phyloP scores from a whole-genome alignment of 2,888 invertebrate genomes.

The Xestoiulus laeticollis region DNA sequence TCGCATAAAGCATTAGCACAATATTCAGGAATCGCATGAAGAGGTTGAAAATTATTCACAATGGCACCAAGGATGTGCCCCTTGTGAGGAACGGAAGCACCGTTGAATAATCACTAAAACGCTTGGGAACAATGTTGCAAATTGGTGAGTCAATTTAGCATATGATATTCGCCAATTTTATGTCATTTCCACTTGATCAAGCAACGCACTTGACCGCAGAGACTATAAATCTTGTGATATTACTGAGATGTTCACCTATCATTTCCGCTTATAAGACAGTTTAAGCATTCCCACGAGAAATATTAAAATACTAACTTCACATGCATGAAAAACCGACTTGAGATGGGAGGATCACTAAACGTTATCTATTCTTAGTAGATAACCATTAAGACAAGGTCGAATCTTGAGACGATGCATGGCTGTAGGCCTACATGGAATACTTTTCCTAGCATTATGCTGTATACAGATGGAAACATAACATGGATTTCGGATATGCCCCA shows the following conservation, averaged over 20 bases:
- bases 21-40: neutral
- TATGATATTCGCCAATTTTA: neutral
- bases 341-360: neutral
- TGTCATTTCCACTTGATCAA: neutral
- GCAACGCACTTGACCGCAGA: neutral
- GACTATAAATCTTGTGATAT: neutral
- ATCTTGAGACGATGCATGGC: too few relatives aligned
- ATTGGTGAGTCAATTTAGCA: neutral
- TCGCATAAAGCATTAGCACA: neutral
- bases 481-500: too few relatives aligned
- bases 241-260: neutral
- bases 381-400: neutral
- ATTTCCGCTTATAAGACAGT: neutral
- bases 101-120: neutral
- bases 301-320: neutral
- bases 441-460: too few relatives aligned
- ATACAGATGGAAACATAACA: too few relatives aligned
- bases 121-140: neutral
- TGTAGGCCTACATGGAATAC: too few relatives aligned
- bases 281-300: neutral
- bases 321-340: neutral
- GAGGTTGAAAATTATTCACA: neutral
- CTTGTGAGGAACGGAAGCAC: neutral
- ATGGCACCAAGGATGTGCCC: neutral
- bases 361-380: too few relatives aligned